Percentiles rank a stretch among this genome's conserved stretches.
phyloP scores from a whole-genome alignment of 2,888 invertebrate species.

The Argyresthia albistria region DNA sequence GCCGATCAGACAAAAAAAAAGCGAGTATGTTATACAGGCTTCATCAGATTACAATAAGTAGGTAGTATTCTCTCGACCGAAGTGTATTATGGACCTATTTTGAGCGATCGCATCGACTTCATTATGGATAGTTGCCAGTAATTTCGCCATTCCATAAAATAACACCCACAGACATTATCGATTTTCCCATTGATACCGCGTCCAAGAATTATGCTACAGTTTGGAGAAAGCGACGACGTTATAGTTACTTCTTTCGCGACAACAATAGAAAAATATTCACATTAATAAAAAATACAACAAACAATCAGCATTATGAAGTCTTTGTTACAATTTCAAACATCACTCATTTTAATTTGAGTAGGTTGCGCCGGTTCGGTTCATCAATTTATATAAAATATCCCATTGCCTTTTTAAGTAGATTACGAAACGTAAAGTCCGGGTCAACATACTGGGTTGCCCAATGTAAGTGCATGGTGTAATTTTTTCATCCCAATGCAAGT shows the following conservation, averaged over 20 bases:
- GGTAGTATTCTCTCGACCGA: too few species aligned
- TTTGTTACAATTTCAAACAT: slow-evolving; percentile 42
- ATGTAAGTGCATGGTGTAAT: slow-evolving; percentile 37
- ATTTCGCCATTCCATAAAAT: neutral
- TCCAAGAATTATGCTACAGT: too few species aligned
- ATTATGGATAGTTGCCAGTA: neutral
- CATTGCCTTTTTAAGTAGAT: slow-evolving; percentile 40
- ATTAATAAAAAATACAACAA: neutral
- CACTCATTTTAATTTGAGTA: slow-evolving; percentile 51
- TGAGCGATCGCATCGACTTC: neutral
- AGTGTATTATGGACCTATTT: neutral
- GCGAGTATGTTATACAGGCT: neutral
- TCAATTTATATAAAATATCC: slow-evolving; percentile 50
- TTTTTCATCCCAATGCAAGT: slow-evolving; percentile 36
- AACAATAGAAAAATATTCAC: neutral
- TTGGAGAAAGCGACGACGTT: too few species aligned
- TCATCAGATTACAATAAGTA: neutral
- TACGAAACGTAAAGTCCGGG: slow-evolving; percentile 30
- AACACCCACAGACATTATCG: neutral
- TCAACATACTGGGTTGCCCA: slow-evolving; percentile 35
- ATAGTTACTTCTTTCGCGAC: neutral
- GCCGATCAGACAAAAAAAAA: neutral
- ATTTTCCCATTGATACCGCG: neutral
- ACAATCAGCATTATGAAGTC: slow-evolving; percentile 14
- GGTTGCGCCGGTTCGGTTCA: slow-evolving; percentile 27